Evolutionary conservation across 2,797 vertebrate species (phyloP).

Genomic region (Pangasius larnaudii): DNA sequence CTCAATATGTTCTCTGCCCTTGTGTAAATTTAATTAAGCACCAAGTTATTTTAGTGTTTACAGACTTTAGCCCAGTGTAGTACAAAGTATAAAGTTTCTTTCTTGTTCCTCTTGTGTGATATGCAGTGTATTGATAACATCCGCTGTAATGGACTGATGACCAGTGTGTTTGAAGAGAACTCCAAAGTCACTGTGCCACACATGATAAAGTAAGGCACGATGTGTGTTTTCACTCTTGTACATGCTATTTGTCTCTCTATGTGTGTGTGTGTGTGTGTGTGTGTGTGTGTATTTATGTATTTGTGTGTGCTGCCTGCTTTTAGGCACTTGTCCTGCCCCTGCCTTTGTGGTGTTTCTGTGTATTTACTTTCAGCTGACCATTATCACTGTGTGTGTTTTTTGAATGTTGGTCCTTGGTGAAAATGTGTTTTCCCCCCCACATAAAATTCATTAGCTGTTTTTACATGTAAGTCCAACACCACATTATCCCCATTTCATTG

Average conservation of each 20-base stretch:
- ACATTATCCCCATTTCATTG: not conserved
- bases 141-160: constrained; percentile 98
- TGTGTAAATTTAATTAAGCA: not conserved
- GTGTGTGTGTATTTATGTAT: constrained; percentile 2
- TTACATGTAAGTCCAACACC: not conserved
- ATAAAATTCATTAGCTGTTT: not conserved
- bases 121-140: constrained; percentile 97
- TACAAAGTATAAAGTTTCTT: not conserved
- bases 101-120: constrained; percentile 9
- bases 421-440: not conserved
- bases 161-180: constrained; percentile 97
- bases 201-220: constrained; percentile 94
- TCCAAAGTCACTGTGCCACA: constrained; percentile 98
- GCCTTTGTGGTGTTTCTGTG: constrained; percentile 27
- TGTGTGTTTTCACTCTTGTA: constrained; percentile 5
- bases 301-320: constrained; percentile 32
- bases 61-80: not conserved
- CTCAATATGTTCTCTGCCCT: not conserved
- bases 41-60: not conserved
- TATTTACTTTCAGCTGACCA: not conserved
- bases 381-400: not conserved
- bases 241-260: constrained; percentile 11
- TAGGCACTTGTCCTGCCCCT: constrained; percentile 32
- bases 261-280: not conserved
- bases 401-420: not conserved